Evolutionary conservation across 2,888 invertebrate species (phyloP).

Genomic region (Agrotis exclamationis): DNA sequence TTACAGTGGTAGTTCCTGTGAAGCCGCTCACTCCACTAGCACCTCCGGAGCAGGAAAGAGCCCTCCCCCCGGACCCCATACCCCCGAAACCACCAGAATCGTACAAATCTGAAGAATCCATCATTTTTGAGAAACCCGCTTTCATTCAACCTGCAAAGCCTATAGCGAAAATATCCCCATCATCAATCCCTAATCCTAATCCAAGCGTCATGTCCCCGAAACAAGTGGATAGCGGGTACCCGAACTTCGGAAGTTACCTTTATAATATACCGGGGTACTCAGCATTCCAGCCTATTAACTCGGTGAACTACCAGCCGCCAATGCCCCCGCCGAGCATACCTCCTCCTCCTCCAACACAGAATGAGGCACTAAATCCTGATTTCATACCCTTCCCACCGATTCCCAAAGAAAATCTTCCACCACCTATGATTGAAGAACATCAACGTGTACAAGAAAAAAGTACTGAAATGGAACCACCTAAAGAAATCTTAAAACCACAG

Average conservation of each 20-base stretch:
- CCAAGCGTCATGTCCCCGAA: constrained; percentile 84
- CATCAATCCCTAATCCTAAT: constrained; percentile 88
- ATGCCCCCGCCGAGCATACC: constrained; percentile 72
- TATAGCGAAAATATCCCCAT: constrained; percentile 86
- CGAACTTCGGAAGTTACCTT: constrained; percentile 83
- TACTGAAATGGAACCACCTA: constrained; percentile 61
- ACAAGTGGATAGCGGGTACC: constrained; percentile 78
- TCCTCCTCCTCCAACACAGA: constrained; percentile 68
- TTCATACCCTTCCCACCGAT: constrained; percentile 63
- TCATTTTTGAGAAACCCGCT: constrained; percentile 76
- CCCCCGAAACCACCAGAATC: constrained; percentile 77
- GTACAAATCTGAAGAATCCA: constrained; percentile 72
- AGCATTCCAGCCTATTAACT: constrained; percentile 82
- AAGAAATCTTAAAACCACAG: constrained; percentile 67
- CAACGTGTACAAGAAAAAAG: constrained; percentile 21
- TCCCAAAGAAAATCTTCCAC: constrained; percentile 29
- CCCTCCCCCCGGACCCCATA: constrained; percentile 69
- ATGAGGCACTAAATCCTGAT: constrained; percentile 70
- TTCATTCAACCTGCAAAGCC: constrained; percentile 79
- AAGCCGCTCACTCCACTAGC: constrained; percentile 57
- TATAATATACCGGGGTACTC: constrained; percentile 88
- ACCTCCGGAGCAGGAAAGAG: constrained; percentile 70
- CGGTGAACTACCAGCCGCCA: constrained; percentile 75
- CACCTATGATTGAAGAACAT: constrained; percentile 46
- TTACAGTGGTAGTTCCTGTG: constrained; percentile 58